Base-by-base conservation (phyloP, 2,113 vertebrate genomes). In the Brachyhypopomus gauderio region DNA sequence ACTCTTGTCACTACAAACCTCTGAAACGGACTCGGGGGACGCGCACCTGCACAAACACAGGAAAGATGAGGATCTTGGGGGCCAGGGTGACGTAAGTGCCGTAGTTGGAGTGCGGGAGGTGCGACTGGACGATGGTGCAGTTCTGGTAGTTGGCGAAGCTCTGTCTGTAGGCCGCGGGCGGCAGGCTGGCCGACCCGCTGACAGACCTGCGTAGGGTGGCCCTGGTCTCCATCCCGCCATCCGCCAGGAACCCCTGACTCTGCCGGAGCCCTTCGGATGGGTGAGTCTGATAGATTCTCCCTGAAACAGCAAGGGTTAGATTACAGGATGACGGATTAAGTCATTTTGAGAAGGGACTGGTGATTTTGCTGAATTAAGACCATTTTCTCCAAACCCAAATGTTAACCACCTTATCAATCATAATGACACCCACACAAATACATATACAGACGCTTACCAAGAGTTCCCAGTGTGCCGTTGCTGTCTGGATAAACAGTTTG, bases 21-120 rank as follows among this genome's bases (percentile, higher is more conserved):
- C n/a, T 70, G 36, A 5, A 22, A 60, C 7, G 20, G n/a, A 19
- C 66, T 19, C 9, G n/a, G 20, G 36, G 36, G 14, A 73, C n/a
- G n/a, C 4, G 60, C 92, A 98, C 97, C 95, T 98, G 96, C 45
- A 98, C 96, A 0, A 95, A 97, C 82, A 98, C 84, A 0, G 97
- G 97, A 89, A 98, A 98, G 81, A 98, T 96, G 89, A 98, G 92
- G 60, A 97, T 95, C 63, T 96, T 98, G 80, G 96, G 96, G 2
- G 94, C 90, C 87, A 96, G 91, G 0, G 93, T 94, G 78, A 94
- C 89, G 0, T 95, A 96, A 3, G 94, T 93, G 88, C 95, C 95
- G 0, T 95, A 96, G 83, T 89, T 92, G 4, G 94, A 92, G 84
- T 93, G 94, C 0, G 95, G 93, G 59, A 92, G 59, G 23, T 96